Base-by-base conservation (phyloP, 2,888 invertebrate species). In the Eucera pruinosa region DNA sequence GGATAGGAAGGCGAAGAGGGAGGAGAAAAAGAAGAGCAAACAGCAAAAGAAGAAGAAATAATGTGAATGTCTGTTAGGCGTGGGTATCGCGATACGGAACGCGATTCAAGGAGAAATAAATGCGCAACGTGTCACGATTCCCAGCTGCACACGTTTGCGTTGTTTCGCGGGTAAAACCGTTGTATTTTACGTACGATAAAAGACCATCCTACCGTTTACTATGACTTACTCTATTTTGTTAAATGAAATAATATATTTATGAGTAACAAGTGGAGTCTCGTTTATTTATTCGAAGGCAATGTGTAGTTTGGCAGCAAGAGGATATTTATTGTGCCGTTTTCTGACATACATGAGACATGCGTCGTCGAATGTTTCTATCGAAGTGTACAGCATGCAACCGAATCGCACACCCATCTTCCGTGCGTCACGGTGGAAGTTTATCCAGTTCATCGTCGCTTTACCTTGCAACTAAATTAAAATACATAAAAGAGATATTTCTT, bases 21-120 rank as follows among this genome's bases (percentile, higher is more conserved):
- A 97, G 90, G 97, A 97, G 88, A 97, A 97, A 93, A 95, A 95
- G 89, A 96, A 95, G 89, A 93, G 94, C 73, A 97, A 97, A 90
- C 96, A 96, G 88, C 94, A 95, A 91, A 96, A 96, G 89, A 97
- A 97, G 93, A 96, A 96, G 90, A 97, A 96, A 92, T 95, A 91
- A 71, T 2, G 15, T 0, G 30, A 52, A n/a, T n/a, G n/a, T n/a
- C n/a, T n/a, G n/a, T n/a, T n/a, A n/a, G n/a, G 36, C 20, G 30
- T n/a, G 6, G 18, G 15, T 23, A 7, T 33, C 9, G 45, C 25
- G 13, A 27, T 23, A 39, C 15, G 36, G 43, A n/a, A 25, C 23
- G 48, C 7, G 18, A 18, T 25, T n/a, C n/a, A 30, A 18, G 39
- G 13, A 45, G 33, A 57, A 30, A 47, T 6, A 18, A 47, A 58